Percentiles rank a stretch among this genome's conserved stretches.
Evolutionary conservation across 1,140 invertebrate genomes (phyloP).

Genomic region (Temnothorax curvispinosus): DNA sequence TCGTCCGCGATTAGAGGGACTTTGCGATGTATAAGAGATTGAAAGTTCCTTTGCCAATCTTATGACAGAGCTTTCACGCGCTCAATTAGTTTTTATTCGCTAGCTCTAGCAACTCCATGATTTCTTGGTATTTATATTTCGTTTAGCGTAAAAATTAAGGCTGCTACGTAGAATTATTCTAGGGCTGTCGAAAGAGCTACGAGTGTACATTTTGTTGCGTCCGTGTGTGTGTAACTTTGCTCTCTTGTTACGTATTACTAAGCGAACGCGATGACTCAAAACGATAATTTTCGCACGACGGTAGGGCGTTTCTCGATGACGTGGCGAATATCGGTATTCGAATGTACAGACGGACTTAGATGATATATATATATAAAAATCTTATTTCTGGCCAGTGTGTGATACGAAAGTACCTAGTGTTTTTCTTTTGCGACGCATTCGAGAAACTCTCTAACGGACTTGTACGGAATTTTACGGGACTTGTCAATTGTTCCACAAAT

Average conservation of each 20-base stretch:
- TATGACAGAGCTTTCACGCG: slow-evolving; percentile 37
- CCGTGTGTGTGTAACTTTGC: slow-evolving; percentile 18
- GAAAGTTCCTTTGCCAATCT: slow-evolving; percentile 54
- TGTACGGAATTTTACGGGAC: background rate
- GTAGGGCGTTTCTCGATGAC: slow-evolving; percentile 4
- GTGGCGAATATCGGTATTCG: background rate
- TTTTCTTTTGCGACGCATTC: background rate
- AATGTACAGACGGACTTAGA: background rate
- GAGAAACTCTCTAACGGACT: background rate
- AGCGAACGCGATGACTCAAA: slow-evolving; percentile 3
- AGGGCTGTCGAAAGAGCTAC: background rate
- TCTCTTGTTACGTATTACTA: slow-evolving; percentile 37
- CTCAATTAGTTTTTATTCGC: slow-evolving; percentile 51
- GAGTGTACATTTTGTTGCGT: slow-evolving; percentile 20
- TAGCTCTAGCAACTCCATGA: slow-evolving; percentile 15
- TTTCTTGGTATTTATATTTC: slow-evolving; percentile 44
- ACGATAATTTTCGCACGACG: slow-evolving; percentile 5
- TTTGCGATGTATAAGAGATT: background rate
- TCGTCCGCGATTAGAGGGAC: background rate
- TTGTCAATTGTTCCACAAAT: background rate
- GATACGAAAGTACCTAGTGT: slow-evolving; percentile 19
- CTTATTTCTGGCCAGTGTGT: slow-evolving; percentile 23
- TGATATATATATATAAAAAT: background rate
- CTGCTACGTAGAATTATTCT: slow-evolving; percentile 27
- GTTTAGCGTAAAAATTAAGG: slow-evolving; percentile 14